Percentiles rank a stretch among this genome's conserved stretches.
phyloP scores from a whole-genome alignment of 2,797 vertebrate species.

The Muscicapa comitata region DNA sequence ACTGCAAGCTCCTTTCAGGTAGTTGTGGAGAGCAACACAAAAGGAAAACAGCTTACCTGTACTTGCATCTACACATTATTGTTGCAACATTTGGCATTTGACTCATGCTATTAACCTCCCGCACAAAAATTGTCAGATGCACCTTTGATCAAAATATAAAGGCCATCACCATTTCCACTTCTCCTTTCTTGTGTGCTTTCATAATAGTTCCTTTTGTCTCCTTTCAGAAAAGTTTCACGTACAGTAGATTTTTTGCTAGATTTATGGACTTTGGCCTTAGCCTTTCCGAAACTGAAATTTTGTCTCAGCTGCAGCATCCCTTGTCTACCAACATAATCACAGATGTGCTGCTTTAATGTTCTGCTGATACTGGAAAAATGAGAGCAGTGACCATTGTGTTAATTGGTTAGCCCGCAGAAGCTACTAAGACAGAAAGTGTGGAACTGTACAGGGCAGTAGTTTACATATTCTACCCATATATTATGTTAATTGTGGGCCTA shows the following conservation, averaged over 20 bases:
- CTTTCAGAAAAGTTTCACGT: not conserved
- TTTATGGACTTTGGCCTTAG: not conserved
- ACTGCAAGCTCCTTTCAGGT: not conserved
- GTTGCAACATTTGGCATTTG: not conserved
- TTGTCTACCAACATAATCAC: slow-evolving; percentile 53
- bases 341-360: slow-evolving; percentile 60
- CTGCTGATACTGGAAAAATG: slow-evolving; percentile 70
- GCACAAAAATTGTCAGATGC: not conserved
- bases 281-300: slow-evolving; percentile 23
- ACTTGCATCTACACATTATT: not conserved
- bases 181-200: not conserved
- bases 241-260: not conserved
- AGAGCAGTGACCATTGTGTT: slow-evolving; percentile 72
- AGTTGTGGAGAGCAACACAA: not conserved
- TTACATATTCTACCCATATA: slow-evolving; percentile 42
- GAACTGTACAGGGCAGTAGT: slow-evolving; percentile 45
- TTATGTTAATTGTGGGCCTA: slow-evolving; percentile 59
- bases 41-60: not conserved
- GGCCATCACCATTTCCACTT: not conserved
- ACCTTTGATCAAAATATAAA: not conserved
- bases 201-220: not conserved
- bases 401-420: slow-evolving; percentile 68
- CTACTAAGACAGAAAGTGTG: slow-evolving; percentile 55
- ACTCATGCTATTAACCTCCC: not conserved
- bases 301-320: slow-evolving; percentile 3